Conservation (phyloP, 1,140 invertebrate species). For the Drosophila sulfurigaster region DNA sequence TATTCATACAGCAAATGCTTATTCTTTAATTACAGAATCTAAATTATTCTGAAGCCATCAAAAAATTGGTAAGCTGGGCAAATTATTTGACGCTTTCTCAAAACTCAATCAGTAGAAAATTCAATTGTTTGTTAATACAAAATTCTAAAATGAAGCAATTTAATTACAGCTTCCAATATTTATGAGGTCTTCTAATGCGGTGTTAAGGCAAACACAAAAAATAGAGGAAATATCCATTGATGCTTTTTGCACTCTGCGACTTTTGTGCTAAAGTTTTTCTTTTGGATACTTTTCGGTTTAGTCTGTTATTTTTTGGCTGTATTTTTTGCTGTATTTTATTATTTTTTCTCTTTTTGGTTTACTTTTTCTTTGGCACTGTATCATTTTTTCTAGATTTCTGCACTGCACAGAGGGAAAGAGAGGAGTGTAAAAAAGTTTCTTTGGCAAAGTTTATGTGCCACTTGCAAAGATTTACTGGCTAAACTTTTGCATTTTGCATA, state of each 20-base stretch:
- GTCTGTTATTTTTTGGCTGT: conserved; percentile 33
- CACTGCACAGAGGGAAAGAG: conserved; percentile 10
- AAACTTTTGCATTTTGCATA: conserved; percentile 82
- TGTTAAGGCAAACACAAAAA: neutral
- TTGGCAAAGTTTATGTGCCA: conserved; percentile 82
- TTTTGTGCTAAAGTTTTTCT: conserved; percentile 53
- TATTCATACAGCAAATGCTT: too few relatives aligned
- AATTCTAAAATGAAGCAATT: too few relatives aligned
- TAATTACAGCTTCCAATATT: conserved; percentile 13
- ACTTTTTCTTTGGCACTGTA: conserved; percentile 62
- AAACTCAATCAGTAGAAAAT: too few relatives aligned
- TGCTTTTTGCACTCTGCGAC: conserved; percentile 43
- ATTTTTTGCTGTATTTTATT: conserved; percentile 1
- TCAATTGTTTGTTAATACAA: too few relatives aligned
- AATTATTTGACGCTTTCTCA: too few relatives aligned
- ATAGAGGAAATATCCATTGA: conserved; percentile 4
- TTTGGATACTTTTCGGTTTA: conserved; percentile 47
- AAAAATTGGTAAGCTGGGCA: too few relatives aligned
- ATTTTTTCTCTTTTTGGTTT: conserved; percentile 33
- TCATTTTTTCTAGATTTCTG: conserved; percentile 72
- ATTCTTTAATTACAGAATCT: too few relatives aligned
- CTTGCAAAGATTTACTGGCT: conserved; percentile 82
- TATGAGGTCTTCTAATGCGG: conserved; percentile 6
- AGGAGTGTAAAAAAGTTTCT: conserved; percentile 67
- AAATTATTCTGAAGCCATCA: too few relatives aligned